Conservation (phyloP, 2,113 vertebrate genomes). For the Neomonachus schauinslandi region DNA sequence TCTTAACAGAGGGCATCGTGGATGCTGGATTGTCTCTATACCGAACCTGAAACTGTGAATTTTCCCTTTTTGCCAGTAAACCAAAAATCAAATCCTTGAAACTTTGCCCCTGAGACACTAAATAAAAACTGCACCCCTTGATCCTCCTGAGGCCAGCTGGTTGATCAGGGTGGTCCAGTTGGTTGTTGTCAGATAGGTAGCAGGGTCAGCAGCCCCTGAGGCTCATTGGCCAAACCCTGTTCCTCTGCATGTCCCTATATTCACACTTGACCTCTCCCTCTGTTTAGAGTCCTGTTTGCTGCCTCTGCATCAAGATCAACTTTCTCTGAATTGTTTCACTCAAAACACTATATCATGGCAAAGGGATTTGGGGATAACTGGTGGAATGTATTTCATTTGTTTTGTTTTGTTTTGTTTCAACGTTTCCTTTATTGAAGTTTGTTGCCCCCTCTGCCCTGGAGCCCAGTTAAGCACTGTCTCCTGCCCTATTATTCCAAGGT, state of each 20-base stretch:
- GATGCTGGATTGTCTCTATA: slow-evolving; percentile 66
- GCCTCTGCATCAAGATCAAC: neutral
- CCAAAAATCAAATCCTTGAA: slow-evolving; percentile 76
- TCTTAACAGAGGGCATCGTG: neutral
- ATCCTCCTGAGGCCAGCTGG: neutral
- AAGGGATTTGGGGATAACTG: neutral
- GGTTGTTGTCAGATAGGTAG: slow-evolving; percentile 44
- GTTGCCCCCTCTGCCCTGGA: neutral
- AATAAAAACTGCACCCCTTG: neutral
- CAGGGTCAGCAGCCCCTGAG: slow-evolving; percentile 26
- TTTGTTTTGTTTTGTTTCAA: neutral
- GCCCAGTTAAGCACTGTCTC: neutral
- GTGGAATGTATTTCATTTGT: slow-evolving; percentile 27
- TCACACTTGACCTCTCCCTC: neutral
- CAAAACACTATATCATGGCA: slow-evolving; percentile 34
- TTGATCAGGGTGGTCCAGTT: neutral
- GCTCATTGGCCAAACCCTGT: neutral
- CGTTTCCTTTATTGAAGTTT: neutral
- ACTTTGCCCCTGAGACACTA: slow-evolving; percentile 61
- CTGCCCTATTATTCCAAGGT: neutral
- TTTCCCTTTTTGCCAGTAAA: slow-evolving; percentile 68
- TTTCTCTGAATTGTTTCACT: slow-evolving; percentile 61
- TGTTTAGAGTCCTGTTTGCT: neutral
- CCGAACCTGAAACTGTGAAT: slow-evolving; percentile 78
- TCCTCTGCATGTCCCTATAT: neutral